Percentiles rank a stretch among this genome's conserved stretches.
Evolutionary conservation across 2,888 invertebrate species (phyloP).

Genomic region (Latrodectus elegans): DNA sequence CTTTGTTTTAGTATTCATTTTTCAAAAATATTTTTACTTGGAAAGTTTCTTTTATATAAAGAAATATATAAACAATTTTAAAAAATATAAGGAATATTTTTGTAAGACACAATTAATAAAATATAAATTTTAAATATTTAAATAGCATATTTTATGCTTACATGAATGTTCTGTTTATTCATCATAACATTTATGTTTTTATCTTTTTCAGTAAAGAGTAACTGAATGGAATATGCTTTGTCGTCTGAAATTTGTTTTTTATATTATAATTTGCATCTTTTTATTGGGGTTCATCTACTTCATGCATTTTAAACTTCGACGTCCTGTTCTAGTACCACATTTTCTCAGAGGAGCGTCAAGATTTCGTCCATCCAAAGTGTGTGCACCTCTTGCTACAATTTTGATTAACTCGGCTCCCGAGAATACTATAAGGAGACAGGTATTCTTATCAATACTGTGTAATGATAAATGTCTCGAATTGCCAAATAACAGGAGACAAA

Average conservation of each 20-base stretch:
- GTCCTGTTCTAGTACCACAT: not conserved
- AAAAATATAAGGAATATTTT: too few species aligned
- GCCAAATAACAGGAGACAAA: too few species aligned
- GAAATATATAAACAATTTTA: too few species aligned
- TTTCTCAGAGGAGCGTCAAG: constrained; percentile 17
- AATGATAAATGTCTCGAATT: not conserved
- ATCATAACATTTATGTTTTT: not conserved
- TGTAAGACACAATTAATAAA: too few species aligned
- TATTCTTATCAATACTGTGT: not conserved
- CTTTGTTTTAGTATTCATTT: too few species aligned
- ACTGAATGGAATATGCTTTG: not conserved
- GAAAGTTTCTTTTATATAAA: too few species aligned
- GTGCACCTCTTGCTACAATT: constrained; percentile 11
- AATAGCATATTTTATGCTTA: too few species aligned
- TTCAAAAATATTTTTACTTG: too few species aligned
- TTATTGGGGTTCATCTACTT: constrained; percentile 1
- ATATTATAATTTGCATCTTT: constrained; percentile 4
- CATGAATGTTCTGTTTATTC: not conserved
- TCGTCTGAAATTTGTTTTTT: constrained; percentile 7
- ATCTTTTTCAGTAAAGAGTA: not conserved
- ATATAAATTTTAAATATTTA: too few species aligned
- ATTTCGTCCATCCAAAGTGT: constrained; percentile 13
- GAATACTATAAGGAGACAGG: constrained; percentile 21
- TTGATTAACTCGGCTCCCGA: constrained; percentile 30
- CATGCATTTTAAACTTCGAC: constrained; percentile 3